Conservation (phyloP, 2,113 vertebrate genomes). For the Setophaga coronata region DNA sequence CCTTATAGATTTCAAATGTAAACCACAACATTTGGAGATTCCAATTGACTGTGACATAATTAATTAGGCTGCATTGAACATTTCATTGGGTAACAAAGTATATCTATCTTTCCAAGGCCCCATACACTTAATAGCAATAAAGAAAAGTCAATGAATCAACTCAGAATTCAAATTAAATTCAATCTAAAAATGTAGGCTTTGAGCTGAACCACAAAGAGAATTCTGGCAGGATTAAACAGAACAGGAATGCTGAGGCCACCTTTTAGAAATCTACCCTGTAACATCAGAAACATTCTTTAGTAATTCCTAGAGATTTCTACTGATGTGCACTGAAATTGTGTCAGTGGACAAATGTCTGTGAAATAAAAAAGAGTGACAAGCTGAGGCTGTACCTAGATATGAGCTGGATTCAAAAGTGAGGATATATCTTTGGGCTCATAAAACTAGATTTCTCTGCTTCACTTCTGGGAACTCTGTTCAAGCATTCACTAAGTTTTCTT, state of each 20-base stretch:
- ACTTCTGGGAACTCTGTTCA: background rate
- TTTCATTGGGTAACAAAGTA: background rate
- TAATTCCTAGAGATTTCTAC: background rate
- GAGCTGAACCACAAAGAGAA: background rate
- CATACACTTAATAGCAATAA: background rate
- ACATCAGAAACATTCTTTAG: background rate
- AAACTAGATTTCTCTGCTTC: background rate
- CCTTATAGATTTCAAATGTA: background rate
- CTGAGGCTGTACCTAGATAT: background rate
- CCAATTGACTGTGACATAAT: background rate
- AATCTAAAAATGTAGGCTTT: background rate
- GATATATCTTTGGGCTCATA: background rate
- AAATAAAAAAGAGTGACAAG: background rate
- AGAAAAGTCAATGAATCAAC: background rate
- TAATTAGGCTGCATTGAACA: background rate
- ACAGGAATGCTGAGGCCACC: background rate
- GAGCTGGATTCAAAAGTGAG: background rate
- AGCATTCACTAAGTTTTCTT: background rate
- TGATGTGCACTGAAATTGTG: background rate
- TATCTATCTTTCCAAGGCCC: background rate
- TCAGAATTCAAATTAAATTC: background rate
- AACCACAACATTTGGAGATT: background rate
- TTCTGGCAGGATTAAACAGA: background rate
- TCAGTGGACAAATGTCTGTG: background rate
- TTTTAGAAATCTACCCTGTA: background rate